Percentiles rank a stretch among this genome's conserved stretches.
Evolutionary conservation across 2,888 invertebrate genomes (phyloP).

Genomic region (Octonoba sinensis): DNA sequence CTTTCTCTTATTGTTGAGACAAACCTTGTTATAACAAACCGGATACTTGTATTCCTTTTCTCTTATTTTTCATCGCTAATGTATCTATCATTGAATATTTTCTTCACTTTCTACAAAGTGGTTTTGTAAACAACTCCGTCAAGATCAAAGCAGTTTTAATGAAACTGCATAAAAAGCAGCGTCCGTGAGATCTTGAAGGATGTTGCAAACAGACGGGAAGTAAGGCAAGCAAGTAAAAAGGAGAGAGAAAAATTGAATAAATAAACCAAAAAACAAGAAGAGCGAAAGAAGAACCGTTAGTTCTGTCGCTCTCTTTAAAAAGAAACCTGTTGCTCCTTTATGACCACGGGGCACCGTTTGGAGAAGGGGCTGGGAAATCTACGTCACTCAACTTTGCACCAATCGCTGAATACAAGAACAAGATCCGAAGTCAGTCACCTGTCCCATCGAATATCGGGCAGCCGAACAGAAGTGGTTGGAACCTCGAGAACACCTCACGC

Average conservation of each 20-base stretch:
- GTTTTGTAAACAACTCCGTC: no score
- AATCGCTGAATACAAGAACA: conserved; percentile 13
- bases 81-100: no score
- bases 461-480: conserved; percentile 35
- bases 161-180: not conserved
- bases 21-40: no score
- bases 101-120: no score
- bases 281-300: conserved; percentile 39
- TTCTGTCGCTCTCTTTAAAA: conserved; percentile 40
- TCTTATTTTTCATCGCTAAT: no score
- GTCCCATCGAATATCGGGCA: conserved; percentile 42
- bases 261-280: conserved; percentile 1
- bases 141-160: no score
- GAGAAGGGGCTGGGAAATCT: conserved; percentile 23
- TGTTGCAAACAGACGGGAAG: conserved; percentile 40
- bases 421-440: conserved; percentile 40
- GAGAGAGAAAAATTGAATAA: not conserved
- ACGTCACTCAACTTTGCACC: conserved; percentile 53
- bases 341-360: conserved; percentile 49
- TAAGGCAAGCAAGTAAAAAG: conserved; percentile 42
- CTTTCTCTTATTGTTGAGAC: no score
- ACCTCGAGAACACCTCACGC: conserved; percentile 47
- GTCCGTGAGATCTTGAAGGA: conserved; percentile 43
- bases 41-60: no score
- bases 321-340: conserved; percentile 53